Evolutionary conservation across 2,113 vertebrate species (phyloP), one percentile per base, ranked within the genome.

Genomic region (Dicrurus megarhynchus): DNA sequence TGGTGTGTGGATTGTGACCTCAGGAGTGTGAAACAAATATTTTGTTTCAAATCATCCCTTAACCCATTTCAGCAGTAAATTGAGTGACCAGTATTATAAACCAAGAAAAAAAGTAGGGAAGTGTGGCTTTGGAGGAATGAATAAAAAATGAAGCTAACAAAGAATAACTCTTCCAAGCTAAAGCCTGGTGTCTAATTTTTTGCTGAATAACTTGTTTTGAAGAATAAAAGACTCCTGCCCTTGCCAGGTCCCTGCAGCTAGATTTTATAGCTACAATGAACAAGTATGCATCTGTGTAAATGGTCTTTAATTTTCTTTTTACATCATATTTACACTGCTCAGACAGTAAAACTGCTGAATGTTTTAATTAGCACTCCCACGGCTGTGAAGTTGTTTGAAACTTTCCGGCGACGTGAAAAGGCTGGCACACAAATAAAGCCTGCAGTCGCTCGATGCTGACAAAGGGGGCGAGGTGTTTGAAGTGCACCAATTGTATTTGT

Each of bases 261-360:
- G 79, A 30, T 93, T 92, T 96, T 95, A 93, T 87, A 44, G 81
- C 78, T 94, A 93, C 90, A 95, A 71, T 85, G 93, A 92, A 92
- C 84, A 97, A 97, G 89, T 46, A 91, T 52, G 76, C 92, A 94
- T 95, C 94, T 96, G 94, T 96, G 85, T 84, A 94, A 97, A 96
- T 94, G 83, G 47, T 94, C 90, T 89, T 80, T 89, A 90, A 90
- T 86, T 93, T 95, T 95, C 92, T 94, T 91, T 95, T 94, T 88
- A 93, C 69, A 90, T 93, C 83, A 28, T 94, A 95, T 95, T 95
- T 95, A 75, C 94, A 83, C 61, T 93, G 64, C 92, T 94, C 89
- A 94, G 80, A 96, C 83, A 94, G 94, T 91, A 93, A 94, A 96
- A 90, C 85, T 93, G 85, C 61, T 87, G 86, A 94, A 96, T 91